phyloP scores from a whole-genome alignment of 2,888 invertebrate genomes.

The Lepidocyrtoides sp. region DNA sequence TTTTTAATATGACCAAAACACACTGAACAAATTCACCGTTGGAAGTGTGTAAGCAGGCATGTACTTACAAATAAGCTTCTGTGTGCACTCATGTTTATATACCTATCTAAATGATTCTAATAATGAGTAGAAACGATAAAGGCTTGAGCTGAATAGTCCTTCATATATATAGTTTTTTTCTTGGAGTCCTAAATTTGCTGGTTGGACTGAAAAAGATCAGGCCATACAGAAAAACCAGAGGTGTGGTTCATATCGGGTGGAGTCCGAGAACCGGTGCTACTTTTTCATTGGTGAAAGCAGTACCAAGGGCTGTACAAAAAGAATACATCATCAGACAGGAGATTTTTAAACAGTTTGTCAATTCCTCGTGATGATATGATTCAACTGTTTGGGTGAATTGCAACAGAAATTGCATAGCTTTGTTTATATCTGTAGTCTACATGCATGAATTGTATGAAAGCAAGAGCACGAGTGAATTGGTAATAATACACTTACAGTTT shows the following conservation, averaged over 20 bases:
- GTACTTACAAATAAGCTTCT: not conserved
- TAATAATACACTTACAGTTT: too few relatives aligned
- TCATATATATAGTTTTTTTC: not conserved
- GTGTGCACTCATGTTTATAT: too few relatives aligned
- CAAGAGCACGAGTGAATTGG: too few relatives aligned
- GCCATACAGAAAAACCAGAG: slow-evolving; percentile 53
- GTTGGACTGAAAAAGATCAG: slow-evolving; percentile 67
- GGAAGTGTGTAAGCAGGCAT: not conserved
- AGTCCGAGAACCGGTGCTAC: slow-evolving; percentile 41
- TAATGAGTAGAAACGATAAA: not conserved
- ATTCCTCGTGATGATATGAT: not conserved
- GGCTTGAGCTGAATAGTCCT: not conserved
- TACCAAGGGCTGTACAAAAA: slow-evolving; percentile 22
- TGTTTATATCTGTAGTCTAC: too few relatives aligned
- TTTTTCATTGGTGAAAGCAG: slow-evolving; percentile 43
- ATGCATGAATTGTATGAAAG: too few relatives aligned
- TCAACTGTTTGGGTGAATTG: not conserved
- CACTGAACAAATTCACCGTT: slow-evolving; percentile 6
- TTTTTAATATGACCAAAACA: not conserved
- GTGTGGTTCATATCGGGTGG: slow-evolving; percentile 62
- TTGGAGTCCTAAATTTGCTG: not conserved
- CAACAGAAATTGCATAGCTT: too few relatives aligned
- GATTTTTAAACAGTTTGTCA: not conserved
- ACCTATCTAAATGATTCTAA: too few relatives aligned
- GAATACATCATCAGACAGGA: not conserved